These are phyloP conservation scores for Bibio marci DNA, from an alignment of 2,888 invertebrate species.

Conservation along the genomic window DNA sequence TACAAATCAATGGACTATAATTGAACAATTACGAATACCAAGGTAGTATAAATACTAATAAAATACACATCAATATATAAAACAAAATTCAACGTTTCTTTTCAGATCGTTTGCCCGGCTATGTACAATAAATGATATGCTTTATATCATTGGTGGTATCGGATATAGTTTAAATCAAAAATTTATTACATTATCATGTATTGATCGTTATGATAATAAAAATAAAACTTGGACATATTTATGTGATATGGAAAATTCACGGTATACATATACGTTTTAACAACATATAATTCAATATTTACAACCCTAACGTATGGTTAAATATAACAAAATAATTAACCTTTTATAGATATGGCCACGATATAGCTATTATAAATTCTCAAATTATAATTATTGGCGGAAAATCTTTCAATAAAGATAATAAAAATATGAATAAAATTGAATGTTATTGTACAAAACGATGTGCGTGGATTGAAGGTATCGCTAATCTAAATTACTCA, in stretches of 20 bases:
- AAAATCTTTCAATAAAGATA: not conserved
- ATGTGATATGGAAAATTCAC: constrained; percentile 11
- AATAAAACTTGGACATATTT: constrained; percentile 13
- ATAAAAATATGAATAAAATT: not conserved
- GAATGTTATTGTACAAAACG: not conserved
- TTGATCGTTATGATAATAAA: constrained; percentile 10
- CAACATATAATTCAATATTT: too few species aligned
- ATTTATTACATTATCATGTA: constrained; percentile 14
- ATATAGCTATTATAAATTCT: not conserved
- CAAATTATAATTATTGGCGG: not conserved
- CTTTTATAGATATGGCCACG: not conserved
- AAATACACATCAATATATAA: too few species aligned
- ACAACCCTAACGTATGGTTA: too few species aligned
- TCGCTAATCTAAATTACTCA: too few species aligned
- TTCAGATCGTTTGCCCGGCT: constrained; percentile 37
- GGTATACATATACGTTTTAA: constrained; percentile 1
- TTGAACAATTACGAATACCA: constrained; percentile 6
- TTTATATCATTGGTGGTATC: constrained; percentile 52
- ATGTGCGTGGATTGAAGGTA: not conserved
- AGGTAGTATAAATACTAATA: too few species aligned
- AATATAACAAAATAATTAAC: too few species aligned
- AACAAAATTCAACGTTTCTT: too few species aligned
- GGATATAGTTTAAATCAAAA: constrained; percentile 16
- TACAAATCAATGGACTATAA: constrained; percentile 28
- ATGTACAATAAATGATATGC: constrained; percentile 37